Evolutionary conservation across 2,113 vertebrate genomes (phyloP), one percentile per base, ranked within the genome.

Genomic region (Xenotilapia leptura): DNA sequence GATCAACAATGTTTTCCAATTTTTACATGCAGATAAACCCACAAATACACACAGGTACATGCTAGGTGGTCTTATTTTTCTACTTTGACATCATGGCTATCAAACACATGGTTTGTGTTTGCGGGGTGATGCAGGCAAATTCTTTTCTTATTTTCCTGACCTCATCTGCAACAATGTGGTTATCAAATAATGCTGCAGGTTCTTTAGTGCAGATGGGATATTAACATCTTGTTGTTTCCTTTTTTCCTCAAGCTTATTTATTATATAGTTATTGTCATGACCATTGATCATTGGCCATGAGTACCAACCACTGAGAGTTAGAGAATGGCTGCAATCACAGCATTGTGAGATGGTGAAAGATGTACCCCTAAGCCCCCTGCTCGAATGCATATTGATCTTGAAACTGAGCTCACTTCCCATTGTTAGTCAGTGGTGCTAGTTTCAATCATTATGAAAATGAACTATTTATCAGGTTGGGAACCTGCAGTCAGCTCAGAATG

Each of bases 1-100:
- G 92, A 90, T 88, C 58, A 21, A 47, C 75, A 73, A 56, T 87
- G 90, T 86, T 82, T 86, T 19, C 5, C n/a, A 19, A 79, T 89
- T 81, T 49, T 83, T 9, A 56, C 55, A 81, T 49, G 53, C 45
- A 49, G n/a, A 82, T 17, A 73, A 65, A 4, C 47, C 33, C n/a
- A 73, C 36, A 80, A 23, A 38, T 54, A 47, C 8, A 73, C 26
- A 28, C 26, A 49, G 54, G 11, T n/a, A 14, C 6, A 73, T 73
- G 11, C n/a, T 21, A 21, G 3, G 28, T 49, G 19, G 19, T 26
- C 9, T 47, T 75, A 19, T 47, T 75, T 75, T 75, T 47, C 68
- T 28, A 75, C 9, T 42, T 75, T 75, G 70, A 47, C 42, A 75
- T 28, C 23, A 47, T 75, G 21, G 40, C 38, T 42, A 28, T 28